A percentile compares a stretch with the other conserved stretches of the same genome.
These are phyloP conservation scores for Myripristis jacobus DNA, from an alignment of 2,797 vertebrate genomes.

Conservation along the genomic window DNA sequence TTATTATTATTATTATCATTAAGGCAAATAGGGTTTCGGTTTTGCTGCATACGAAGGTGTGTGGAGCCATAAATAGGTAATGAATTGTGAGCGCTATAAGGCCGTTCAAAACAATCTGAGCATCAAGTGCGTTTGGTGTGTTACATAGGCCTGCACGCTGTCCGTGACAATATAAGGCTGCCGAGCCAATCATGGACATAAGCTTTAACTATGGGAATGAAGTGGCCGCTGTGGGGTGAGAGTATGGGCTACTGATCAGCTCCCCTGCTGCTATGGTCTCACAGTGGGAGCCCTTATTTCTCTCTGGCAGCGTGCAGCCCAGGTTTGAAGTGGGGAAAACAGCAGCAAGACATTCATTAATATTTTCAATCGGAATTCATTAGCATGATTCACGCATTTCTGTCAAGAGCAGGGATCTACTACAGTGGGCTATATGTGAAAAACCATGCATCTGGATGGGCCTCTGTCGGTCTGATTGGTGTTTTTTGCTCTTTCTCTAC, in stretches of 20 bases:
- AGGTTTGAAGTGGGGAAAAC: constrained; percentile 39
- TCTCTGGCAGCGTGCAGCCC: neutral
- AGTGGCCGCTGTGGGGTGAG: constrained; percentile 34
- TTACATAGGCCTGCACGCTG: constrained; percentile 48
- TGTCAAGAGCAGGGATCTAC: constrained; percentile 20
- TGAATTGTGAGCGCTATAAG: constrained; percentile 66
- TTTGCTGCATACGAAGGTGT: constrained; percentile 82
- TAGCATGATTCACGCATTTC: constrained; percentile 41
- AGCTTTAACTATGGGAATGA: constrained; percentile 33
- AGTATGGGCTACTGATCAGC: constrained; percentile 31
- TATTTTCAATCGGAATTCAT: constrained; percentile 53
- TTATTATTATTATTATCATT: too few species aligned
- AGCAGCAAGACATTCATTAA: constrained; percentile 67
- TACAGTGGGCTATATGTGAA: constrained; percentile 15
- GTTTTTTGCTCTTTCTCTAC: constrained; percentile 22
- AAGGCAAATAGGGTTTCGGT: constrained; percentile 48
- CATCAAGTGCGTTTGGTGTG: constrained; percentile 67
- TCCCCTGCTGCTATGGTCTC: constrained; percentile 63
- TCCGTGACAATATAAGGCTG: constrained; percentile 34
- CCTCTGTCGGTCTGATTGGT: constrained; percentile 14
- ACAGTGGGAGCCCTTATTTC: constrained; percentile 25
- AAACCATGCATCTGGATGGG: constrained; percentile 23
- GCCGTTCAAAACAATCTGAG: constrained; percentile 69
- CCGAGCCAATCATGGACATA: constrained; percentile 49
- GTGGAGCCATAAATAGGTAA: constrained; percentile 78